Base-by-base conservation (phyloP, 2,888 invertebrate species). In the Campoletis raptor region DNA sequence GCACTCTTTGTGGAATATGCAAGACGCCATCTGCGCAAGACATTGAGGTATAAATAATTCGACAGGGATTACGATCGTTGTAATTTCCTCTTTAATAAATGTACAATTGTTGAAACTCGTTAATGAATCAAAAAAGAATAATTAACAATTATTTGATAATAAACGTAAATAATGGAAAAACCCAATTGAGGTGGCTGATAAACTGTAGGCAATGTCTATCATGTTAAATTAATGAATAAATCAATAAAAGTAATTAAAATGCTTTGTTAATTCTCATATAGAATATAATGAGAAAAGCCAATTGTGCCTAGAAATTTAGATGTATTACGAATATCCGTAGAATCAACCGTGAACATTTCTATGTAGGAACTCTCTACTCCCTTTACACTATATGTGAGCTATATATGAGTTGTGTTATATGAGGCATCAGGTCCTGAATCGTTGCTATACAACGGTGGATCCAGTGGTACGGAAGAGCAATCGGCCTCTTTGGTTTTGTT, bases 401-500 rank as follows among this genome's bases (percentile, higher is more conserved):
- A n/a, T n/a, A n/a, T n/a, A n/a, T n/a, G n/a, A n/a, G n/a, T 69
- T 30, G 42, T 70, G 74, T 24, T 36, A 52, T 64, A 30, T 72
- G 80, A 37, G 48, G 21, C 57, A 81, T 40, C 30, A 61, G 61
- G 61, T 80, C 70, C 76, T 24, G 72, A 85, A 81, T 85, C 77
- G 77, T 57, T 78, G 77, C 66, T 67, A 45, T 42, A 48, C 42
- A 81, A 81, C 72, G 48, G 64, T 66, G 64, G 72, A 72, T 24
- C 57, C 81, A 81, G 76, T 37, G 72, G 72, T 45, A 85, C 72
- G 85, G 81, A 85, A 81, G 85, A 81, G 77, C 85, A 73, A 81
- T 54, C 54, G 80, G 52, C 70, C 70, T 36, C n/a, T 77, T 64
- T 37, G 64, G 48, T 77, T 77, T 48, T 66, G 66, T 42, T 76